Evolutionary conservation across 2,797 vertebrate species (phyloP).

Genomic region (Sebastes matsubarae): DNA sequence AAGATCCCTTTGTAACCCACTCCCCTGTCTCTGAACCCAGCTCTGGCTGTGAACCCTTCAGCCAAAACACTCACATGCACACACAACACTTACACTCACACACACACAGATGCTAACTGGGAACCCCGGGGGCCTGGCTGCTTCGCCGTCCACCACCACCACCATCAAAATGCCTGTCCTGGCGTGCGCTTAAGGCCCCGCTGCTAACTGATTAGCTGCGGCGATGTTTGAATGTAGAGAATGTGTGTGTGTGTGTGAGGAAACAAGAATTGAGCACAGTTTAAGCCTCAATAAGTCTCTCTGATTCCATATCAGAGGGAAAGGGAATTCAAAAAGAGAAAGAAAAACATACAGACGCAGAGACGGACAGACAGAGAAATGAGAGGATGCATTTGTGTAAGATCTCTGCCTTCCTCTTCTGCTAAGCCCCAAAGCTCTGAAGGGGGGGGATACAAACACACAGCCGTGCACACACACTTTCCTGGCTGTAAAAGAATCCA

Average conservation of each 20-base stretch:
- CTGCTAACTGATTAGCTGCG: conserved; percentile 65
- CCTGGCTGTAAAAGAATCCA: conserved; percentile 34
- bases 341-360: not conserved
- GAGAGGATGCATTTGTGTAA: conserved; percentile 44
- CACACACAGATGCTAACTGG: conserved; percentile 51
- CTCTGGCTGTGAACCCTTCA: conserved; percentile 45
- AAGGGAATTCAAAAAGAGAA: conserved; percentile 46
- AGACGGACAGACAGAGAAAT: conserved; percentile 28
- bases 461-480: conserved; percentile 7
- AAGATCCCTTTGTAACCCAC: conserved; percentile 39
- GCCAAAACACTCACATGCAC: conserved; percentile 48
- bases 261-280: conserved; percentile 49
- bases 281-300: conserved; percentile 51
- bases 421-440: conserved; percentile 33
- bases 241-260: conserved; percentile 18
- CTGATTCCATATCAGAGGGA: conserved; percentile 59
- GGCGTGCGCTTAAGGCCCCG: conserved; percentile 39
- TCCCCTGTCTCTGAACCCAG: conserved; percentile 38
- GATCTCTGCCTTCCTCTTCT: conserved; percentile 48
- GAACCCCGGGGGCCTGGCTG: conserved; percentile 50
- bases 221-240: conserved; percentile 40
- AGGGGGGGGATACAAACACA: conserved; percentile 14
- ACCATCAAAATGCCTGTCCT: conserved; percentile 34
- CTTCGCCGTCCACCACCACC: conserved; percentile 51
- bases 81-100: conserved; percentile 13